Base-by-base conservation (phyloP, 1,140 invertebrate species). In the Drosophila erecta region DNA sequence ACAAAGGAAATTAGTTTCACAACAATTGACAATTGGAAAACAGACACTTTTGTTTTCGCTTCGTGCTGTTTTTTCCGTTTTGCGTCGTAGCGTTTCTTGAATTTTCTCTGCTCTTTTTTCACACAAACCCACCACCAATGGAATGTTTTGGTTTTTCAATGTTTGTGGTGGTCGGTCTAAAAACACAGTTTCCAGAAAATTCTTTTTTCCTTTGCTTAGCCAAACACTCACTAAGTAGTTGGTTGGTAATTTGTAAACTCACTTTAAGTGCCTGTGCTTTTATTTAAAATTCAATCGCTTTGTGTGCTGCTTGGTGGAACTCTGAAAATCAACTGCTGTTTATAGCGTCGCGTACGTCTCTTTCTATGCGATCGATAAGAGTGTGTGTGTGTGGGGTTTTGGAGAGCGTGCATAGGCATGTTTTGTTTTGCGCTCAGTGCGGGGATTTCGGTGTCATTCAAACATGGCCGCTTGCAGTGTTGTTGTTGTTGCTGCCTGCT, bases 311-410 rank as follows among this genome's bases (percentile, higher is more conserved):
- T 85, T 79, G 78, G 49, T 76, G 49, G 54, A 66, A 69, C 46
- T 64, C 81, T 71, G 90, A 76, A 79, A 61, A 58, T 71, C 46
- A 84, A 91, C 85, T 91, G 90, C 86, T 90, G 90, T 85, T 91
- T 91, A 91, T 91, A 91, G 67, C 86, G 89, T 67, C 69, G 81
- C 73, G 83, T 66, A 77, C 73, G 61, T 60, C 76, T 79, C 85
- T 90, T 90, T 90, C 86, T 86, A 90, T 90, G 70, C 76, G 66
- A 53, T 76, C 72, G 76, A 65, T 75, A 76, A 35, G 47, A 60
- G 41, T 54, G 57, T 44, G n/a, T 22, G 30, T 65, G 64, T 65
- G 62, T 35, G 75, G 61, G 75, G 64, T 10, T 44, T 12, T 27
- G 35, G 64, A 69, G 46, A 81, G 81, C 37, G 55, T 83, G 58